Evolutionary conservation across 1,140 invertebrate genomes (phyloP).

Genomic region (Probaryconus sp.): DNA sequence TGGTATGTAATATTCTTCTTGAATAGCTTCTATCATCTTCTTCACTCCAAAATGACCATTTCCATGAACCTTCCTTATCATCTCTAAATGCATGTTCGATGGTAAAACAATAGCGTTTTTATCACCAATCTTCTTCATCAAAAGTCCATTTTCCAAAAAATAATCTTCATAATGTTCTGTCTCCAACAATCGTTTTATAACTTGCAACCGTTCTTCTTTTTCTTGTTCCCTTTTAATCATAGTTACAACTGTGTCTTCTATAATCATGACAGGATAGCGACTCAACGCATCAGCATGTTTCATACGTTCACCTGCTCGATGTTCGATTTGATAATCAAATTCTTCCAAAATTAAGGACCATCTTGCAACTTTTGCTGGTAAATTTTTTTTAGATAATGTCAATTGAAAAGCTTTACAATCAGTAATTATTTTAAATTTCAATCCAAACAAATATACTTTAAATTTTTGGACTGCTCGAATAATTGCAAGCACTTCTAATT

Average conservation of each 20-base stretch:
- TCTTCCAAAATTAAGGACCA: conserved; percentile 64
- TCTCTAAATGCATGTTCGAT: conserved; percentile 59
- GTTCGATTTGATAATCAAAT: conserved; percentile 62
- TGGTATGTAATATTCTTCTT: conserved; percentile 70
- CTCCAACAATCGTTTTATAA: background rate
- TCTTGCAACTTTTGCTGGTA: conserved; percentile 39
- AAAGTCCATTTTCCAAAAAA: background rate
- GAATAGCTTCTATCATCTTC: conserved; percentile 71
- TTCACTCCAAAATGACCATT: conserved; percentile 69
- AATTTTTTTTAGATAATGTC: conserved; percentile 64
- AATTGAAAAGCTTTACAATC: conserved; percentile 71
- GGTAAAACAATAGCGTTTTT: conserved; percentile 53
- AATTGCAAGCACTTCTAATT: conserved; percentile 47
- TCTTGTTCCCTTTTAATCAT: conserved; percentile 9
- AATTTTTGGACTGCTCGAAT: conserved; percentile 45
- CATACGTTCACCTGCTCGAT: conserved; percentile 52
- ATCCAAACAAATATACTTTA: conserved; percentile 64
- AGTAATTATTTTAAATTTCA: conserved; percentile 68
- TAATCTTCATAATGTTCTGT: conserved; percentile 19
- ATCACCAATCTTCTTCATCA: conserved; percentile 4
- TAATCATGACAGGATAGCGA: conserved; percentile 29
- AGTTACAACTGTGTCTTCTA: conserved; percentile 2
- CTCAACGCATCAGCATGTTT: conserved; percentile 63
- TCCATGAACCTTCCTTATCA: conserved; percentile 64
- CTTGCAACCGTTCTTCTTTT: background rate